Base-by-base conservation (phyloP, 2,888 invertebrate genomes). In the Pyralis farinalis region DNA sequence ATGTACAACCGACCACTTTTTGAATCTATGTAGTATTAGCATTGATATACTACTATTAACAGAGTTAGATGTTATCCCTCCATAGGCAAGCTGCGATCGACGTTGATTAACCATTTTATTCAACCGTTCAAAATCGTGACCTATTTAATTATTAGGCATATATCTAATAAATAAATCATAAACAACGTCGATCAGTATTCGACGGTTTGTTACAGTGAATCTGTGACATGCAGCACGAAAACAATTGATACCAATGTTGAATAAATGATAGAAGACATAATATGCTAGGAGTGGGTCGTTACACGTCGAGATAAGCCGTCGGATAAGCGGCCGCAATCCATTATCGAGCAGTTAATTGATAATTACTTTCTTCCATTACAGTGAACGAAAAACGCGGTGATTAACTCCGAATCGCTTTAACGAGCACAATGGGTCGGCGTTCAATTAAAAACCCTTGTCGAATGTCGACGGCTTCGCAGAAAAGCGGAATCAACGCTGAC, bases 351-450 rank as follows among this genome's bases (percentile, higher is more conserved):
- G 83, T 86, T 86, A 87, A 88, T 87, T 86, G 84, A 85, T 86
- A 86, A 88, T 87, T 85, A 86, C 86, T 86, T 86, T 87, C 86
- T 85, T 85, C 84, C 83, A 86, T 86, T 87, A 85, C 78, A 67
- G 60, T 64, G 76, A 74, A 81, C 82, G 79, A 85, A 85, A 87
- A 87, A 82, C 82, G 72, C 73, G 71, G 82, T 84, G 83, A 86
- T 85, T 83, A 86, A 86, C 84, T 79, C 80, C 64, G 80, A 83
- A 86, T 83, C 78, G 83, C 70, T 84, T 84, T 85, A 86, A 84
- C 85, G 82, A 82, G 78, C 76, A 87, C 85, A 85, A 86, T 85
- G 80, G 83, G 79, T 70, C 70, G 77, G 63, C 73, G 74, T 84
- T 85, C 86, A 85, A 87, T 86, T 87, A 85, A 86, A 86, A 85